Evolutionary conservation across 2,888 invertebrate species (phyloP), one percentile per base, ranked within the genome.

Genomic region (Hofmannophila pseudospretella): DNA sequence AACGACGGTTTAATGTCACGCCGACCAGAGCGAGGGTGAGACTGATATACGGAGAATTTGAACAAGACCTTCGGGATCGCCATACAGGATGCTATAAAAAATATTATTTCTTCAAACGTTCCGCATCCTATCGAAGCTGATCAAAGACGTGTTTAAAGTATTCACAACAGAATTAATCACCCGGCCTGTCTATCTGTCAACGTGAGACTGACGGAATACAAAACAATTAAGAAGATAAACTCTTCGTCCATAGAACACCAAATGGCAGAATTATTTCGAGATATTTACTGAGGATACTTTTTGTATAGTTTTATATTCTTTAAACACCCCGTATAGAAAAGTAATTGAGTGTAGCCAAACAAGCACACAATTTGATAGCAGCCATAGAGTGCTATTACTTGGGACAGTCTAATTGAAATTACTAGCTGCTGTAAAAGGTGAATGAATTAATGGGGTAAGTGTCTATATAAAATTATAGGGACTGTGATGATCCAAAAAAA

Each of bases 371-470:
- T 80, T n/a, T 79, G 74, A 60, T 53, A 51, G 78, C 71, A 75
- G 62, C 75, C 76, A 66, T 75, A 76, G 48, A 70, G 59, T 51
- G 56, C 41, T 49, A 42, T 46, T 41, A 53, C 56, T 58, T 5
- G 23, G 64, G 58, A 51, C 54, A 51, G 56, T 71, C 57, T 82
- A 80, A 84, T 82, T 82, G 81, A 84, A 82, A 84, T 82, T 71
- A 67, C 89, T 90, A 9, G 25, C 23, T 30, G 9, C 33, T 14
- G 14, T 29, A 9, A 14, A n/a, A 14, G 13, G 29, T 20, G 20
- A 20, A 20, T 10, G 8, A 30, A 30, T 16, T 32, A 20, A 2
- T 7, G 20, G 31, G 31, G 31, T 3, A 11, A 2, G n/a, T n/a
- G n/a, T n/a, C n/a, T n/a, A n/a, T 13, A 16, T 30, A 10, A 27